Percentiles rank a stretch among this genome's conserved stretches.
Evolutionary conservation across 2,888 invertebrate species (phyloP).

Genomic region (Uloborus plumipes): DNA sequence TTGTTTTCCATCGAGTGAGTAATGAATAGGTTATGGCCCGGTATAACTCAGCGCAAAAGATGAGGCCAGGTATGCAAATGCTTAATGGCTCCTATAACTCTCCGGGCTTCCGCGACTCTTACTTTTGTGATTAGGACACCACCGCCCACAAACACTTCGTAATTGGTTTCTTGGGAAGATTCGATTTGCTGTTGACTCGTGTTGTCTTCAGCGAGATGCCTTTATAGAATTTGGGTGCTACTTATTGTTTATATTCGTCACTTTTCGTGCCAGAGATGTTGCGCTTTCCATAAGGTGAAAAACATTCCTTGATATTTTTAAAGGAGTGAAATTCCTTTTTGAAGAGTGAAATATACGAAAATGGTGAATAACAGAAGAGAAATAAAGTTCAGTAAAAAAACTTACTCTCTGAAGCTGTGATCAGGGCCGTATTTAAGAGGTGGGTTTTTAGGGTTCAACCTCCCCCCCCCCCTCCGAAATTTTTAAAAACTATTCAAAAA

Average conservation of each 20-base stretch:
- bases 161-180: conserved; percentile 58
- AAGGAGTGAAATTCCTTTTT: too few species aligned
- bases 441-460: too few species aligned
- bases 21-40: conserved; percentile 56
- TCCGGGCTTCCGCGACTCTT: conserved; percentile 26
- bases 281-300: too few species aligned
- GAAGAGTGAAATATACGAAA: too few species aligned
- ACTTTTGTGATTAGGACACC: conserved; percentile 50
- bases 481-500: too few species aligned
- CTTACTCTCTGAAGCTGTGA: too few species aligned
- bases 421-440: too few species aligned
- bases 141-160: conserved; percentile 52
- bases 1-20: conserved; percentile 30
- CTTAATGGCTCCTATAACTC: conserved; percentile 57
- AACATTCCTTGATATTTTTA: background rate
- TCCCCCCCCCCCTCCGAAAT: too few species aligned
- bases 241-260: too few species aligned
- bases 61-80: conserved; percentile 56
- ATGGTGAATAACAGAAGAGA: too few species aligned
- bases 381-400: too few species aligned
- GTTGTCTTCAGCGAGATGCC: conserved; percentile 13
- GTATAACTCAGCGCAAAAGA: conserved; percentile 46
- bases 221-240: conserved; percentile 8
- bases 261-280: too few species aligned
- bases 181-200: conserved; percentile 10